Evolutionary conservation across 2,113 vertebrate genomes (phyloP).

Genomic region (Haliaeetus leucogaster): DNA sequence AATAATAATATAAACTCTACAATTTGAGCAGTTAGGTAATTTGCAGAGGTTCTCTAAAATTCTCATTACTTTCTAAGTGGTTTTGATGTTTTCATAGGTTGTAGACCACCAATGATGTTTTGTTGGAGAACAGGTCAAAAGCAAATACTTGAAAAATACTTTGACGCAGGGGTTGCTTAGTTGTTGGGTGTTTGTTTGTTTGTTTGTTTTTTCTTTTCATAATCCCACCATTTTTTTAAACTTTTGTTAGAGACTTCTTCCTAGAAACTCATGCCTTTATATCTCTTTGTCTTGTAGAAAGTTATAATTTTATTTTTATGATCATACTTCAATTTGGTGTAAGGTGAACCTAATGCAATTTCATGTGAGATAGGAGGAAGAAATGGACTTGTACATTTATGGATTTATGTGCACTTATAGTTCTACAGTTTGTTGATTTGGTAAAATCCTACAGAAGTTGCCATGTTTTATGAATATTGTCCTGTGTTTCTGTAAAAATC

Average conservation of each 20-base stretch:
- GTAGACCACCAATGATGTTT: not conserved
- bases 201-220: not conserved
- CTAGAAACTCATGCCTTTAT: not conserved
- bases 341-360: not conserved
- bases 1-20: not conserved
- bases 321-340: not conserved
- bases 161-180: not conserved
- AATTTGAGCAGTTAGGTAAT: not conserved
- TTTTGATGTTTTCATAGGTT: not conserved
- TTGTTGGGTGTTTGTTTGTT: not conserved
- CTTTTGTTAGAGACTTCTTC: not conserved
- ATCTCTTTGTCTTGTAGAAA: not conserved
- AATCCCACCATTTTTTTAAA: not conserved
- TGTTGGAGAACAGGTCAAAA: not conserved
- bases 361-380: not conserved
- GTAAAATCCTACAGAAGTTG: not conserved
- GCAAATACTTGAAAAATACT: not conserved
- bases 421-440: not conserved
- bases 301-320: not conserved
- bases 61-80: not conserved
- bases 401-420: not conserved
- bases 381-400: not conserved
- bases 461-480: not conserved
- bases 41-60: not conserved
- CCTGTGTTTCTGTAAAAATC: not conserved